Evolutionary conservation across 2,797 vertebrate genomes (phyloP), one percentile per base, ranked within the genome.

Genomic region (Huso huso): DNA sequence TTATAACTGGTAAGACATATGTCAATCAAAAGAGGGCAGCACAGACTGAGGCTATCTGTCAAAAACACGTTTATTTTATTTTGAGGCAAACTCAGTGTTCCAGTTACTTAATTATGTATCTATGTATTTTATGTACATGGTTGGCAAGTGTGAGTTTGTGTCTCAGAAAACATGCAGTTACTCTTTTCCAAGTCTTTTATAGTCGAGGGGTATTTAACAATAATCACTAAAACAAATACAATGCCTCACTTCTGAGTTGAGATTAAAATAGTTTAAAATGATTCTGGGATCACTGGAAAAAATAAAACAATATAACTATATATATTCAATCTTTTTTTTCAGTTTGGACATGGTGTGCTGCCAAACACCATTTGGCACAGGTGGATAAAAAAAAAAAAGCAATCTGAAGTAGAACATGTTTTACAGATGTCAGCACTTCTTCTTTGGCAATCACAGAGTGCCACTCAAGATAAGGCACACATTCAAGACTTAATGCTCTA

Each of bases 401-500:
- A 58, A n/a, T 58, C 15, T 15, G 65, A 75, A 74, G 55, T 74
- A 1, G 2, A 75, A 63, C 15, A 65, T 9, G n/a, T 6, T 8
- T 73, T 76, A 68, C 0, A 63, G 4, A 63, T 72, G 55, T 72
- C 53, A 71, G 66, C 63, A 64, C 68, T 72, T 69, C 49, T 63
- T 77, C 15, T 49, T 76, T 72, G 74, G 49, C 74, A 77, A 75
- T 72, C 81, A 37, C 37, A 12, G 53, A 48, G 10, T 74, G 68
- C 9, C 60, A 69, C 49, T 75, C 70, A 72, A 70, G 74, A 70
- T 66, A 64, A 67, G 66, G 75, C 68, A 76, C 62, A 60, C 75
- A 70, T 77, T 82, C 65, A 78, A 76, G 37, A 72, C 64, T 71
- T 77, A 78, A 78, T 72, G 66, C 72, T 77, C 69, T 71, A 75